Evolutionary conservation across 2,888 invertebrate species (phyloP), one percentile per base, ranked within the genome.

Genomic region (Seladonia tumulorum): DNA sequence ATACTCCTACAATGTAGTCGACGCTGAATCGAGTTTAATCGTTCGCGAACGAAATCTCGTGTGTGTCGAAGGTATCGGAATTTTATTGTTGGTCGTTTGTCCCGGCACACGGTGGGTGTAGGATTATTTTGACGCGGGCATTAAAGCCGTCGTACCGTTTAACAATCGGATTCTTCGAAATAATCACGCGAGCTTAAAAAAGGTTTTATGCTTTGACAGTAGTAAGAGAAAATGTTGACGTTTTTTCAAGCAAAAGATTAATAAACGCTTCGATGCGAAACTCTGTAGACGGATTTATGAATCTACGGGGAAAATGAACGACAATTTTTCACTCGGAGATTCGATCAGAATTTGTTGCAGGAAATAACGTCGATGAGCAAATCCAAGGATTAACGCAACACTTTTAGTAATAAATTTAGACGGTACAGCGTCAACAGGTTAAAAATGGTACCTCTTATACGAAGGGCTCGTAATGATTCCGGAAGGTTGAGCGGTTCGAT

Each of bases 401-500:
- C 5, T 35, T 35, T 35, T 35, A 35, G 35, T 35, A 5, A 4
- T 4, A 35, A 2, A 35, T 35, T 35, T 35, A n/a, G n/a, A n/a
- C n/a, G n/a, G n/a, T n/a, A n/a, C n/a, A n/a, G n/a, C n/a, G n/a
- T n/a, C 57, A 57, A n/a, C 57, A n/a, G 57, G n/a, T 57, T 57
- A 4, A 57, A 57, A n/a, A n/a, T 1, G 18, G 35, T 66, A 35
- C 5, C n/a, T n/a, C n/a, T n/a, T n/a, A n/a, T n/a, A 22, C 35
- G 35, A 39, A 10, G 8, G 4, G 22, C 1, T n/a, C 29, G 18
- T 71, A 29, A 72, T 76, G 60, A 47, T 81, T 63, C 49, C 76
- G 49, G 22, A 42, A 76, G 60, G 75, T 81, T 76, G 71, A 71
- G 18, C 63, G n/a, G 79, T 76, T 73, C 29, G 74, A 71, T 53